These are phyloP conservation scores for Scaeva pyrastri DNA, from an alignment of 2,888 invertebrate genomes.

Conservation along the genomic window DNA sequence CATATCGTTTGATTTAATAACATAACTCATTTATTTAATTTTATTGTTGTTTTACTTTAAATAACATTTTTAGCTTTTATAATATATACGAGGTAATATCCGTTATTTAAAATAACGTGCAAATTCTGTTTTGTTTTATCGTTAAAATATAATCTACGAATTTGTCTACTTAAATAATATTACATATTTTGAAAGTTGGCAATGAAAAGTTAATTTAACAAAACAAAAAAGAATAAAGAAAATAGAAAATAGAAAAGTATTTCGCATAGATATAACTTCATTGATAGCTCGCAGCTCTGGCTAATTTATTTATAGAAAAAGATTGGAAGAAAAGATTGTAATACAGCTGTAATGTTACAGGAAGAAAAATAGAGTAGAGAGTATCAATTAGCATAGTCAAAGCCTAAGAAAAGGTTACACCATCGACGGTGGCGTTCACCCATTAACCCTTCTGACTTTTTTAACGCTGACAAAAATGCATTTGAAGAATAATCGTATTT, in stretches of 20 bases:
- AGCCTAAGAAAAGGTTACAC: conserved; percentile 82
- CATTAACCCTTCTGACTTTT: conserved; percentile 80
- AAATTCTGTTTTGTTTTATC: conserved; percentile 37
- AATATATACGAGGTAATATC: conserved; percentile 74
- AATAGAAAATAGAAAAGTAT: conserved; percentile 20
- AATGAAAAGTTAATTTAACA: conserved; percentile 60
- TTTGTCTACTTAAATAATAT: conserved; percentile 72
- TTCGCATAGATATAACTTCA: conserved; percentile 33
- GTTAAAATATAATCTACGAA: conserved; percentile 56
- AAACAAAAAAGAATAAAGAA: too few species aligned
- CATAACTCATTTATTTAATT: conserved; percentile 52
- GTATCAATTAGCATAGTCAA: conserved; percentile 77
- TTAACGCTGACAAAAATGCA: conserved; percentile 81
- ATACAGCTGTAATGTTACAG: conserved; percentile 18
- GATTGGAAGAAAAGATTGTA: conserved; percentile 61
- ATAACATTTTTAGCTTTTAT: conserved; percentile 67
- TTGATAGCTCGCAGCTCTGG: conserved; percentile 11
- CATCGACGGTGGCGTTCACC: conserved; percentile 82
- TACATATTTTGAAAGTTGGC: conserved; percentile 66
- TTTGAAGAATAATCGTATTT: conserved; percentile 80
- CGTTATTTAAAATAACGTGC: conserved; percentile 68
- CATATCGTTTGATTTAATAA: conserved; percentile 44
- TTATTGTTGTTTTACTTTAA: conserved; percentile 42
- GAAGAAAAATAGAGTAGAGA: conserved; percentile 24
- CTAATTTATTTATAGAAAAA: conserved; percentile 23